Percentiles rank a stretch among this genome's conserved stretches.
These are phyloP conservation scores for Cactoblastis cactorum DNA, from an alignment of 2,888 invertebrate species.

Conservation along the genomic window DNA sequence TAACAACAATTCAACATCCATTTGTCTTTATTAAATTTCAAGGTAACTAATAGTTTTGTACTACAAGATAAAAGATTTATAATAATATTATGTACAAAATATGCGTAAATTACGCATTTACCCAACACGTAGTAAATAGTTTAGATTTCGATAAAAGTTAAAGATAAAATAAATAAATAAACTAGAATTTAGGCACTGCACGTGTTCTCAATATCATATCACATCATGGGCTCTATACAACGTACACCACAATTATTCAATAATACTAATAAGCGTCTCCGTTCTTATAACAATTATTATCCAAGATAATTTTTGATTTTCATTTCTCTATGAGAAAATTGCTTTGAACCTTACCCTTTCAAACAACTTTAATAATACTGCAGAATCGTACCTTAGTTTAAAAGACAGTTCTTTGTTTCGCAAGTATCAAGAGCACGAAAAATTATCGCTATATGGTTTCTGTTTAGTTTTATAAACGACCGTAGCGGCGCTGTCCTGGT, in stretches of 20 bases:
- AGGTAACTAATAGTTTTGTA: conserved; percentile 69
- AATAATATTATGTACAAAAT: conserved; percentile 61
- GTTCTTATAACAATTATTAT: conserved; percentile 70
- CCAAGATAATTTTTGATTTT: conserved; percentile 39
- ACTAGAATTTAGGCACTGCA: conserved; percentile 76
- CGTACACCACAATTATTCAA: conserved; percentile 54
- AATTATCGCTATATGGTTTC: neutral
- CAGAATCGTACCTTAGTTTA: neutral
- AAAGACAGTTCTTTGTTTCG: neutral
- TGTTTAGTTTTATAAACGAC: too few relatives aligned
- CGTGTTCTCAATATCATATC: conserved; percentile 70
- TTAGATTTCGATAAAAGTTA: conserved; percentile 41
- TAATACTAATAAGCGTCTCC: conserved; percentile 76
- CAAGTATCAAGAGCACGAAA: neutral
- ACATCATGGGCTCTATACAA: conserved; percentile 66
- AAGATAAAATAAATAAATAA: conserved; percentile 52
- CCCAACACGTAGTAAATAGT: conserved; percentile 47
- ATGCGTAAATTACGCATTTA: conserved; percentile 46
- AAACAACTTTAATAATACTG: conserved; percentile 11
- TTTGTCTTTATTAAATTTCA: conserved; percentile 75
- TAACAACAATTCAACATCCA: conserved; percentile 56
- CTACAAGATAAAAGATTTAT: conserved; percentile 71
- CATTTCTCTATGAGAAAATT: conserved; percentile 23
- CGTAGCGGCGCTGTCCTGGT: too few relatives aligned
- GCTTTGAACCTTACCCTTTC: conserved; percentile 13